A percentile compares a stretch with the other conserved stretches of the same genome.
phyloP scores from a whole-genome alignment of 2,113 vertebrate genomes.

The Pyrgilauda ruficollis region DNA sequence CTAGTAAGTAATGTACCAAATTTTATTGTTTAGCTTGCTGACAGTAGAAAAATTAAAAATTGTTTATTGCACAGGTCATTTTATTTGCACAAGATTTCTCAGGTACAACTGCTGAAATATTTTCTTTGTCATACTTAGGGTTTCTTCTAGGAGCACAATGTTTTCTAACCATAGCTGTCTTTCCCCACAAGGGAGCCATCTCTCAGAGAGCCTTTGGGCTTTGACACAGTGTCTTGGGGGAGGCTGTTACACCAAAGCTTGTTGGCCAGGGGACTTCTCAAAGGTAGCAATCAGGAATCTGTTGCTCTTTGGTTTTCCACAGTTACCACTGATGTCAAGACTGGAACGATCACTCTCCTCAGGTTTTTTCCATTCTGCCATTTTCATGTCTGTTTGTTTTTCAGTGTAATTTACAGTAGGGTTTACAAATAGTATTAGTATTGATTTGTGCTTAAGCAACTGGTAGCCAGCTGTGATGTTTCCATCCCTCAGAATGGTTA shows the following conservation, averaged over 20 bases:
- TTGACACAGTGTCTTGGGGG: background rate
- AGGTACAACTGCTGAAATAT: background rate
- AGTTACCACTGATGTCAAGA: background rate
- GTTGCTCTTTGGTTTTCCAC: background rate
- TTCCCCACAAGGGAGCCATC: background rate
- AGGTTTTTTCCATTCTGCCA: background rate
- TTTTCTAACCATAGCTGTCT: background rate
- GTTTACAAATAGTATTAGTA: background rate
- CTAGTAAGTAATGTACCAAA: background rate
- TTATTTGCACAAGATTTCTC: background rate
- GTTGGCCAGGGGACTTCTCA: background rate
- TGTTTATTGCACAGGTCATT: background rate
- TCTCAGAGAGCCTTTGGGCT: background rate
- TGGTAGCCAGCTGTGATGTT: background rate
- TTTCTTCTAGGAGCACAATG: background rate
- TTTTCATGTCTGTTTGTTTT: background rate
- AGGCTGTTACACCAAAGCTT: background rate
- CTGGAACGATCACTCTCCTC: background rate
- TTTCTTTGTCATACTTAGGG: background rate
- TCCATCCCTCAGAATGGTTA: background rate
- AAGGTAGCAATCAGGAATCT: background rate
- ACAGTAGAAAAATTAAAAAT: background rate
- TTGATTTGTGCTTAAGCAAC: background rate
- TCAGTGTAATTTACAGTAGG: background rate
- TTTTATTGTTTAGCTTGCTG: background rate